Conservation (phyloP, 2,797 vertebrate genomes). For the Lerista edwardsae region DNA sequence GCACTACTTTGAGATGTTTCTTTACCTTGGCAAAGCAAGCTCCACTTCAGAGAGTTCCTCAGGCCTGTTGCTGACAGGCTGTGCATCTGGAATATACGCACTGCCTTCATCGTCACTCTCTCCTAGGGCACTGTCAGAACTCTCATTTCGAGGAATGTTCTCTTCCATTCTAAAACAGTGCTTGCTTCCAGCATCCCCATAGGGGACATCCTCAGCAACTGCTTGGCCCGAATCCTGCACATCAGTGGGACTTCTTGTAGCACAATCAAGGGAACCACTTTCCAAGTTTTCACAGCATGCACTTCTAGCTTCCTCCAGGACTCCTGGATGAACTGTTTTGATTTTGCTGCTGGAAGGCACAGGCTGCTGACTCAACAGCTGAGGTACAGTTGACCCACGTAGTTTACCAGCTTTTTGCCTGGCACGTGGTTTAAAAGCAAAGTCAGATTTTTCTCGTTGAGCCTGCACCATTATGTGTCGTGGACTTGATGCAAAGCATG, state of each 20-base stretch:
- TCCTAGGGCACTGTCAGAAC: conserved; percentile 86
- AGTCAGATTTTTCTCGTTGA: conserved; percentile 29
- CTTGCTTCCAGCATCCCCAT: conserved; percentile 68
- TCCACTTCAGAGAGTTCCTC: conserved; percentile 78
- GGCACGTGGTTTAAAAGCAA: conserved; percentile 36
- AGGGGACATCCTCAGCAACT: conserved; percentile 67
- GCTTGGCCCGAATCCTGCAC: conserved; percentile 50
- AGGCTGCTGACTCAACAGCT: not conserved
- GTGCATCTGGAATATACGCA: conserved; percentile 40
- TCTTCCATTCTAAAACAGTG: conserved; percentile 66
- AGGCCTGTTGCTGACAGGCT: conserved; percentile 26
- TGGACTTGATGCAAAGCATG: conserved; percentile 7
- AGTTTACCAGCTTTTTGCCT: conserved; percentile 37
- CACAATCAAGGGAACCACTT: conserved; percentile 10
- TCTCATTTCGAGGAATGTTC: conserved; percentile 83
- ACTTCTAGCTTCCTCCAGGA: conserved; percentile 39
- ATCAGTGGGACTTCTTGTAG: conserved; percentile 45
- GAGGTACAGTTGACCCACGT: not conserved
- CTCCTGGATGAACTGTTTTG: conserved; percentile 12
- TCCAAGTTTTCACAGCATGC: conserved; percentile 35
- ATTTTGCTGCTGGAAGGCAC: not conserved
- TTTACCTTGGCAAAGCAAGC: conserved; percentile 84
- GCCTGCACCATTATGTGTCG: conserved; percentile 17
- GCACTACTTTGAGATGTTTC: too few relatives aligned
- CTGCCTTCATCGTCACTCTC: conserved; percentile 82